A percentile compares a stretch with the other conserved stretches of the same genome.
phyloP scores from a whole-genome alignment of 2,113 vertebrate genomes.

The Cyanoramphus novaezelandiae region DNA sequence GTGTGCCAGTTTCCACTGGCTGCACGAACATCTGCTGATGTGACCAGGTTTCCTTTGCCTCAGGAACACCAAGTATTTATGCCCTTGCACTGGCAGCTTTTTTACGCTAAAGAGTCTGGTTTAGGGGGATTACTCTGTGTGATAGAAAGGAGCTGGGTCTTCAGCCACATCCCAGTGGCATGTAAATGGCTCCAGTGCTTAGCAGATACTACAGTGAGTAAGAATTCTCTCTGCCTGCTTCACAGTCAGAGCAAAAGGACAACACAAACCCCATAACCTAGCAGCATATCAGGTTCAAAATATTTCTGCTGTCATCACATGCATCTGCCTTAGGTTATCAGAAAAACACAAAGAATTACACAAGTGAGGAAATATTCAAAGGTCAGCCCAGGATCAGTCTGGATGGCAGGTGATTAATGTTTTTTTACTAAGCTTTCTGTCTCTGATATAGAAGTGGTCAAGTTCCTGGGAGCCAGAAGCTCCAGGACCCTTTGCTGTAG shows the following conservation, averaged over 20 bases:
- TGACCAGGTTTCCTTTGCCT: background rate
- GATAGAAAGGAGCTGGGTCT: background rate
- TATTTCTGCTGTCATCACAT: background rate
- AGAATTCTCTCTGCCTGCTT: background rate
- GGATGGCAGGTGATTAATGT: background rate
- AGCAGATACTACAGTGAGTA: background rate
- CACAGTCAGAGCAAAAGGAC: background rate
- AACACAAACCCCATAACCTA: background rate
- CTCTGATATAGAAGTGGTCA: background rate
- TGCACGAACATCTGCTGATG: background rate
- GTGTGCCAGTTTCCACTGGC: background rate
- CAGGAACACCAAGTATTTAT: background rate
- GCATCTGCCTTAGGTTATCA: slow-evolving; percentile 20
- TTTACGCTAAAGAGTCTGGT: background rate
- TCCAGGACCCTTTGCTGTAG: background rate
- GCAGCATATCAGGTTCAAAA: background rate
- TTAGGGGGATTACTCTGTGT: background rate
- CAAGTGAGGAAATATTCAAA: background rate
- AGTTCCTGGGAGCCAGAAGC: background rate
- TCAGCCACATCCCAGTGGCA: background rate
- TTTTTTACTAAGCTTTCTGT: background rate
- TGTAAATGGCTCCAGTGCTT: background rate
- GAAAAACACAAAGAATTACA: background rate
- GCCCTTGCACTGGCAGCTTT: background rate
- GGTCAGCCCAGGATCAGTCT: background rate